These are phyloP conservation scores for Taenaris catops DNA, from an alignment of 2,888 invertebrate species.

Conservation along the genomic window DNA sequence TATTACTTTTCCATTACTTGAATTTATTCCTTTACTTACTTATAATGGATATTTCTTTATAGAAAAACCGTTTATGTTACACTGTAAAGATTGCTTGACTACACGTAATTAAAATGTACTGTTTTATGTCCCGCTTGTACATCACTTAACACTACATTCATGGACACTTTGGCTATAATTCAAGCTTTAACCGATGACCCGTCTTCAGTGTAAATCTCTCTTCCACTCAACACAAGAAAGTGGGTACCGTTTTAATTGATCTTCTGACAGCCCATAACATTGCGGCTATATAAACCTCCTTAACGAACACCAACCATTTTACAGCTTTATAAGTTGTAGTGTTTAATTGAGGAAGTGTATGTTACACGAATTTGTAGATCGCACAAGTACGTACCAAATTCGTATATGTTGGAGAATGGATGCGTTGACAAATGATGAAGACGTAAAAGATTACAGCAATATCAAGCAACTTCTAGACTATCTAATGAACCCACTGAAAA, in stretches of 20 bases:
- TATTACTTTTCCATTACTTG: too few species aligned
- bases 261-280: constrained; percentile 17
- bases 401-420: too few species aligned
- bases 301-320: too few species aligned
- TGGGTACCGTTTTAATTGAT: constrained; percentile 22
- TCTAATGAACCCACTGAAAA: too few species aligned
- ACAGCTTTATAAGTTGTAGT: constrained; percentile 6
- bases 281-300: constrained; percentile 9
- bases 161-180: constrained; percentile 16
- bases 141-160: not conserved
- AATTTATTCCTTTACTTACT: too few species aligned
- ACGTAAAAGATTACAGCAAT: too few species aligned
- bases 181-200: constrained; percentile 22
- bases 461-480: too few species aligned
- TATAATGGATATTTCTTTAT: too few species aligned
- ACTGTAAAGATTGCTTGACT: too few species aligned
- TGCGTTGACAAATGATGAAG: too few species aligned
- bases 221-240: constrained; percentile 19
- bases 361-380: constrained; percentile 2
- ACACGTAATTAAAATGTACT: too few species aligned
- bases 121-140: not conserved
- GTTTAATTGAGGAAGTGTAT: constrained; percentile 9
- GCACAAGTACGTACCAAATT: not conserved
- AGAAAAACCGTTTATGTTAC: too few species aligned
- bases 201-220: constrained; percentile 26